Evolutionary conservation across 2,888 invertebrate species (phyloP).

Genomic region (Drosophila cognata): DNA sequence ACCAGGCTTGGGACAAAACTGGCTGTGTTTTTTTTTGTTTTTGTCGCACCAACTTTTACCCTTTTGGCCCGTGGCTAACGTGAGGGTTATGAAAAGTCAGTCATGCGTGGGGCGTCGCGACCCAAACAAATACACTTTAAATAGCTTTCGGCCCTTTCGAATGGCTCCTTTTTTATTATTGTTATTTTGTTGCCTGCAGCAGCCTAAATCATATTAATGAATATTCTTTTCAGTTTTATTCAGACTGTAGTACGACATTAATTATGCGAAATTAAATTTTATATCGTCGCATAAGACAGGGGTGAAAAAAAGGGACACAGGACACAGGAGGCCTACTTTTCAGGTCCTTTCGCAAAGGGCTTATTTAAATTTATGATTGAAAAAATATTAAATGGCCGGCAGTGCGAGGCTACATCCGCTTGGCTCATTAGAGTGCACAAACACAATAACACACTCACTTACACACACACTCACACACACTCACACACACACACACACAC

Average conservation of each 20-base stretch:
- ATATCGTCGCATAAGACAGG: conserved; percentile 72
- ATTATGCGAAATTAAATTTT: conserved; percentile 80
- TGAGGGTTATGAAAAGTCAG: conserved; percentile 55
- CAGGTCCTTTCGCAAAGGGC: conserved; percentile 36
- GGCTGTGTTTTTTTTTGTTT: conserved; percentile 27
- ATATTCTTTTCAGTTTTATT: conserved; percentile 59
- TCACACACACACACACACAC: conserved; percentile 5
- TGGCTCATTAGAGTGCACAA: conserved; percentile 62
- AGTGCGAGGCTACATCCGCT: conserved; percentile 56
- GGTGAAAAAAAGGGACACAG: conserved; percentile 18
- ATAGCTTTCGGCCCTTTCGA: conserved; percentile 47
- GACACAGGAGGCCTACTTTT: conserved; percentile 6
- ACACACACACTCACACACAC: conserved; percentile 11
- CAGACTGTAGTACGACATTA: conserved; percentile 63
- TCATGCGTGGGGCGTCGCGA: conserved; percentile 63
- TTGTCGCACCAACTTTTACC: conserved; percentile 3
- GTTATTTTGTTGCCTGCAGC: conserved; percentile 21
- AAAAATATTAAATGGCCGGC: conserved; percentile 62
- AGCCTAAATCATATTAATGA: conserved; percentile 74
- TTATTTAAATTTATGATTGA: conserved; percentile 77
- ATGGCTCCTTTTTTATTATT: conserved; percentile 22
- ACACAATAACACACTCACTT: neutral
- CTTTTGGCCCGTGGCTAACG: conserved; percentile 25
- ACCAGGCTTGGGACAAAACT: conserved; percentile 30
- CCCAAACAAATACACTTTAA: conserved; percentile 68